Percentiles rank a stretch among this genome's conserved stretches.
phyloP scores from a whole-genome alignment of 2,888 invertebrate genomes.

The Melinopterus prodromus region DNA sequence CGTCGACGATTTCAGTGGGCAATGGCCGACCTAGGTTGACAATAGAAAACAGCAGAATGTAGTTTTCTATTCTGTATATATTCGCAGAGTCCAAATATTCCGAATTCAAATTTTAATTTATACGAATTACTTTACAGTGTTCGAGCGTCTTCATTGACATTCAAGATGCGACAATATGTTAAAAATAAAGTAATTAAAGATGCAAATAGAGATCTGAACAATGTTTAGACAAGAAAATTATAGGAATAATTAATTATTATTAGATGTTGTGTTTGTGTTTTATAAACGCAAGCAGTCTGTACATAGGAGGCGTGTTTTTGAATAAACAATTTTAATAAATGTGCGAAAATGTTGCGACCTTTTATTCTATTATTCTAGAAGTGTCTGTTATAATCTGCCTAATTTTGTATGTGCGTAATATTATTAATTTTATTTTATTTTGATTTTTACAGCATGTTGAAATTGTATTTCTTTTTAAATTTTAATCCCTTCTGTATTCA shows the following conservation, averaged over 20 bases:
- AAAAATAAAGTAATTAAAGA: not conserved
- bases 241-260: not conserved
- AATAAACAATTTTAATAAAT: too few relatives aligned
- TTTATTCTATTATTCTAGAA: too few relatives aligned
- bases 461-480: too few relatives aligned
- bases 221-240: not conserved
- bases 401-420: too few relatives aligned
- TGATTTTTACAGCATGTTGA: too few relatives aligned
- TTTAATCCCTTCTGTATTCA: too few relatives aligned
- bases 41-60: not conserved
- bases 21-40: not conserved
- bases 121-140: not conserved
- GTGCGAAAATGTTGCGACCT: too few relatives aligned
- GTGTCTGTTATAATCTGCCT: too few relatives aligned
- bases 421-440: too few relatives aligned
- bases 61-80: not conserved
- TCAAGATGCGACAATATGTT: not conserved
- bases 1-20: not conserved
- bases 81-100: not conserved
- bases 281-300: not conserved
- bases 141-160: not conserved
- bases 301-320: not conserved
- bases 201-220: not conserved
- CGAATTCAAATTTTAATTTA: not conserved
- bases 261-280: not conserved